These are phyloP conservation scores for Eilema caniola DNA, from an alignment of 2,888 invertebrate genomes.

Conservation along the genomic window DNA sequence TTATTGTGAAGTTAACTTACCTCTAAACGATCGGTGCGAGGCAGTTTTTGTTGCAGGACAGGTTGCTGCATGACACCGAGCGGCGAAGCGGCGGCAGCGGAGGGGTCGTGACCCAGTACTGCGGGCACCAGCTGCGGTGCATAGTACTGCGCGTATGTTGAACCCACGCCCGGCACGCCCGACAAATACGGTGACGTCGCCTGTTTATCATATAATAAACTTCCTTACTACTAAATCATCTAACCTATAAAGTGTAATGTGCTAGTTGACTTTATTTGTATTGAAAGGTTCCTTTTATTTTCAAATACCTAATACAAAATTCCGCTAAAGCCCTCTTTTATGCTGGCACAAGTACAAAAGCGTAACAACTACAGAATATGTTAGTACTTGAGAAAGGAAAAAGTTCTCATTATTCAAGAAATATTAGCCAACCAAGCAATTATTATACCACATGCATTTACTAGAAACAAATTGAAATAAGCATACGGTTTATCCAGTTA, in stretches of 20 bases:
- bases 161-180: conserved; percentile 95
- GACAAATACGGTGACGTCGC: conserved; percentile 97
- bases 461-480: conserved; percentile 68
- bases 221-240: conserved; percentile 28
- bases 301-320: neutral
- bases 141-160: conserved; percentile 97
- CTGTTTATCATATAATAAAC: conserved; percentile 78
- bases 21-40: conserved; percentile 98
- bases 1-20: conserved; percentile 86
- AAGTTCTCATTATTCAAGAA: conserved; percentile 27
- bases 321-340: conserved; percentile 35
- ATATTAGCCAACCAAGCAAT: conserved; percentile 73
- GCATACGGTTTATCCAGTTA: conserved; percentile 76
- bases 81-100: conserved; percentile 92
- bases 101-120: conserved; percentile 95
- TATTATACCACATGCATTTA: conserved; percentile 68
- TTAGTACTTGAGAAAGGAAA: conserved; percentile 25
- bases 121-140: conserved; percentile 96
- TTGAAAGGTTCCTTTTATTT: neutral
- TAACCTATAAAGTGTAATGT: neutral
- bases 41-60: conserved; percentile 97
- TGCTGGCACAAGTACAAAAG: conserved; percentile 48
- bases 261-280: conserved; percentile 4
- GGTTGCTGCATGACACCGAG: conserved; percentile 95
- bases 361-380: conserved; percentile 34